Conservation (phyloP, 1,140 invertebrate species). For the Drosophila mauritiana region DNA sequence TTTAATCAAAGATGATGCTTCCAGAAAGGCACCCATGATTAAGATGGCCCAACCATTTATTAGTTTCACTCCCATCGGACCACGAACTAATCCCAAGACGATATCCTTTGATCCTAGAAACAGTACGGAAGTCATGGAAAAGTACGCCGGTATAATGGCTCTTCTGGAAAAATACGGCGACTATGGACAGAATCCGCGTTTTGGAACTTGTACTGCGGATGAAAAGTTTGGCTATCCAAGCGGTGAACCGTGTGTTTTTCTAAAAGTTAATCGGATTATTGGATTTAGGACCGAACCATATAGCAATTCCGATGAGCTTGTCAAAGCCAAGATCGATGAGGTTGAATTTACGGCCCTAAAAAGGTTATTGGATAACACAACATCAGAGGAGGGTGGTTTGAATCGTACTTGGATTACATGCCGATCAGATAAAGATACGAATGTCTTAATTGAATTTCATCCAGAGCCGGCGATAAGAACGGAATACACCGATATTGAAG, state of each 20-base stretch:
- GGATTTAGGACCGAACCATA: constrained; percentile 48
- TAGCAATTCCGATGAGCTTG: constrained; percentile 14
- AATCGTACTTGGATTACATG: constrained; percentile 62
- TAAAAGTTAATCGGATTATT: constrained; percentile 61
- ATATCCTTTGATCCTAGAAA: constrained; percentile 38
- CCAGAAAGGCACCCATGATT: neutral
- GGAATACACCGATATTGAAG: constrained; percentile 28
- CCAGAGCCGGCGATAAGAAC: constrained; percentile 42
- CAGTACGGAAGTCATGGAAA: neutral
- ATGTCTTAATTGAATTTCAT: constrained; percentile 23
- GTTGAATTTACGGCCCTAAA: constrained; percentile 17
- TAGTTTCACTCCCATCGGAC: constrained; percentile 24
- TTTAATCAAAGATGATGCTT: constrained; percentile 4
- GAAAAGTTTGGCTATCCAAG: constrained; percentile 45
- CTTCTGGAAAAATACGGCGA: constrained; percentile 26
- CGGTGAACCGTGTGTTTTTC: constrained; percentile 49
- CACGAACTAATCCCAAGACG: neutral
- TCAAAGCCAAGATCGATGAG: neutral
- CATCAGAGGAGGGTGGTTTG: neutral
- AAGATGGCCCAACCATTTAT: constrained; percentile 33
- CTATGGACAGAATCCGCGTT: constrained; percentile 1
- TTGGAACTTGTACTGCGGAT: constrained; percentile 35
- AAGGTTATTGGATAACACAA: constrained; percentile 1
- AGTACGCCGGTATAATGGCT: neutral
- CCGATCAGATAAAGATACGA: neutral